phyloP scores from a whole-genome alignment of 1,140 invertebrate species.

The Cotesia chilonis region DNA sequence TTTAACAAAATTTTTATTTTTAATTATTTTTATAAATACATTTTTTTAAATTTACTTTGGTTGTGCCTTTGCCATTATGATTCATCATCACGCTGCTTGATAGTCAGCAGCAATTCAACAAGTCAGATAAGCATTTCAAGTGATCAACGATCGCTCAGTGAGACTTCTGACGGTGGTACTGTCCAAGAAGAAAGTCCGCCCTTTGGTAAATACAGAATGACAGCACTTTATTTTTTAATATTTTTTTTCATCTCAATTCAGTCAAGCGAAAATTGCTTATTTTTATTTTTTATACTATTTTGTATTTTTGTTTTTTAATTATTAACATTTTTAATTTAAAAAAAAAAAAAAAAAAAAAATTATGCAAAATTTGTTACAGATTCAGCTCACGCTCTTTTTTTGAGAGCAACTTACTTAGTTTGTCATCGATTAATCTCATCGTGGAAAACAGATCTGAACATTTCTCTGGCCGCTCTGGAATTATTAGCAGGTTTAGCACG shows the following conservation, averaged over 20 bases:
- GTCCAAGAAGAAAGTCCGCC: constrained; percentile 64
- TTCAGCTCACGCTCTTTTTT: constrained; percentile 86
- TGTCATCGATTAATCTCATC: constrained; percentile 94
- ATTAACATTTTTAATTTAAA: constrained; percentile 27
- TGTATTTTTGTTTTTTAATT: constrained; percentile 26
- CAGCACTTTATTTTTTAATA: constrained; percentile 21
- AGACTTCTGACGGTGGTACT: constrained; percentile 62
- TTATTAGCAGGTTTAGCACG: constrained; percentile 88
- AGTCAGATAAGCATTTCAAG: constrained; percentile 67
- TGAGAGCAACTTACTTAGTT: constrained; percentile 90
- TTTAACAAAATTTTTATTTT: neutral
- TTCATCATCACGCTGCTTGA: constrained; percentile 60
- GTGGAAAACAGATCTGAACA: constrained; percentile 95
- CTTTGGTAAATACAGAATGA: constrained; percentile 60
- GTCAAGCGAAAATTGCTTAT: constrained; percentile 18
- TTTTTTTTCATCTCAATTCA: neutral
- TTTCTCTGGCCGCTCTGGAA: constrained; percentile 92
- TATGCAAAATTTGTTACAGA: constrained; percentile 67
- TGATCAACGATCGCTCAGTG: constrained; percentile 62
- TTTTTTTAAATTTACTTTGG: constrained; percentile 57
- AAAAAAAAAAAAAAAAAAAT: constrained; percentile 19
- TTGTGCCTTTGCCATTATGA: constrained; percentile 57
- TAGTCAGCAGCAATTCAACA: constrained; percentile 65
- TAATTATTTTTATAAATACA: constrained; percentile 44
- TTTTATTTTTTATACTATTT: constrained; percentile 40